Conservation (phyloP, 2,113 vertebrate genomes). For the Amblyopsis rosae region DNA sequence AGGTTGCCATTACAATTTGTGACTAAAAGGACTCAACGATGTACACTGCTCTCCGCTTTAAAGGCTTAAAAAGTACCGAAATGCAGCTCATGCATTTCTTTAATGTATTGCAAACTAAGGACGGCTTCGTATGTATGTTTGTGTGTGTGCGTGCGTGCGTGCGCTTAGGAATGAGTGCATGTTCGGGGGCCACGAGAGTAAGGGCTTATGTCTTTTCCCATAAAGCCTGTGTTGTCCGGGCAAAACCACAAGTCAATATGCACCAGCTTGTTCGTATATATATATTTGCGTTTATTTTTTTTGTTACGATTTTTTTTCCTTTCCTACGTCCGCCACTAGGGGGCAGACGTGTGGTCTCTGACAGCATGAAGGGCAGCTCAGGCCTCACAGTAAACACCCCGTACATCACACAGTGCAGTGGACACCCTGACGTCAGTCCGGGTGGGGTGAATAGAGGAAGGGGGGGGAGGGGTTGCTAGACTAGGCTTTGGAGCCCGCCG, state of each 20-base stretch:
- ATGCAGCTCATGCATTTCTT: conserved; percentile 82
- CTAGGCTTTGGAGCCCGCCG: conserved; percentile 68
- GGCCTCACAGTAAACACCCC: conserved; percentile 50
- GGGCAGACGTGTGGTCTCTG: conserved; percentile 33
- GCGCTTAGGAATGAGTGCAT: conserved; percentile 23
- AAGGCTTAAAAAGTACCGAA: conserved; percentile 75
- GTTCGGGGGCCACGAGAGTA: conserved; percentile 29
- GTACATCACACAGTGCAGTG: conserved; percentile 24
- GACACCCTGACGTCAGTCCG: conserved; percentile 17
- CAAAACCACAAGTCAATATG: conserved; percentile 36
- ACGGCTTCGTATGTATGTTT: conserved; percentile 48
- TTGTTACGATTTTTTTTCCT: conserved; percentile 24
- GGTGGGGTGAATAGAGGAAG: not conserved
- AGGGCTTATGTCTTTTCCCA: conserved; percentile 54
- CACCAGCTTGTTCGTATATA: conserved; percentile 15
- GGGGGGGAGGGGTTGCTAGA: conserved; percentile 21
- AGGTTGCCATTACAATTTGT: conserved; percentile 66
- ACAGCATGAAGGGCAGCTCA: conserved; percentile 38
- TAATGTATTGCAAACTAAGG: conserved; percentile 76
- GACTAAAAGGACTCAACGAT: conserved; percentile 62
- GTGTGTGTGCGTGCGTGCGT: conserved; percentile 30
- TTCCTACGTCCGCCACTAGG: conserved; percentile 37
- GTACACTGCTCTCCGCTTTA: conserved; percentile 67
- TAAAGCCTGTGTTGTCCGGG: conserved; percentile 53
- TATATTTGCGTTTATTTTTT: not conserved